Percentiles rank a stretch among this genome's conserved stretches.
Evolutionary conservation across 2,797 vertebrate genomes (phyloP).

Genomic region (Pogoniulus pusillus): DNA sequence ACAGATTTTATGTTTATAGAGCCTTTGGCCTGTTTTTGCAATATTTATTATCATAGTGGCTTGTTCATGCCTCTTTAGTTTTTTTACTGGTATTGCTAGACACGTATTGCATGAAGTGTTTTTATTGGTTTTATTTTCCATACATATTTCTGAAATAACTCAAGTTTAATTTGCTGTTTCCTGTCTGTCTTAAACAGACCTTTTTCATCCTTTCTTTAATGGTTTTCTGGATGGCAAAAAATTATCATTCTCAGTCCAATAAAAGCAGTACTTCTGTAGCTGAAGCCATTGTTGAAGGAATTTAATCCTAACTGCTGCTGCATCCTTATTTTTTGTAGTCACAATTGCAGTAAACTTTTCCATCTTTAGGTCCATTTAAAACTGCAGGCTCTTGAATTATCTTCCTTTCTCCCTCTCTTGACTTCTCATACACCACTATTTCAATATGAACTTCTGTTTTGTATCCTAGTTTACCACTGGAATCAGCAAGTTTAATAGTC

Average conservation of each 20-base stretch:
- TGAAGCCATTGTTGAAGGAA: background rate
- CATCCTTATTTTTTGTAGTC: background rate
- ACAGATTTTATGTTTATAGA: background rate
- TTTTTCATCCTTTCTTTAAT: background rate
- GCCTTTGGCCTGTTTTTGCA: background rate
- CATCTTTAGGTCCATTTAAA: background rate
- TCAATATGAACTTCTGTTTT: background rate
- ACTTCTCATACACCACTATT: background rate
- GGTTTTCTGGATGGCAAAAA: background rate
- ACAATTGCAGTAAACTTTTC: background rate
- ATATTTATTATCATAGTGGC: background rate
- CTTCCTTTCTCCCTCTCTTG: background rate
- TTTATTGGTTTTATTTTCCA: background rate
- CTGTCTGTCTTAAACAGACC: background rate
- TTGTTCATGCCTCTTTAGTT: background rate
- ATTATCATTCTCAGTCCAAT: background rate
- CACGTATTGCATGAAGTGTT: background rate
- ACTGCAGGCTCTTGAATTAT: background rate
- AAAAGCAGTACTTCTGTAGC: background rate
- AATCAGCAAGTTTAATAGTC: background rate
- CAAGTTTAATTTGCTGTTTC: background rate
- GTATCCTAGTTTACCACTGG: background rate
- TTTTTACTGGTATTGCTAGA: background rate
- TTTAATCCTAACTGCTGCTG: background rate
- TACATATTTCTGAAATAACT: background rate